Evolutionary conservation across 2,888 invertebrate species (phyloP), one percentile per base, ranked within the genome.

Genomic region (Choristoneura rosaceana): DNA sequence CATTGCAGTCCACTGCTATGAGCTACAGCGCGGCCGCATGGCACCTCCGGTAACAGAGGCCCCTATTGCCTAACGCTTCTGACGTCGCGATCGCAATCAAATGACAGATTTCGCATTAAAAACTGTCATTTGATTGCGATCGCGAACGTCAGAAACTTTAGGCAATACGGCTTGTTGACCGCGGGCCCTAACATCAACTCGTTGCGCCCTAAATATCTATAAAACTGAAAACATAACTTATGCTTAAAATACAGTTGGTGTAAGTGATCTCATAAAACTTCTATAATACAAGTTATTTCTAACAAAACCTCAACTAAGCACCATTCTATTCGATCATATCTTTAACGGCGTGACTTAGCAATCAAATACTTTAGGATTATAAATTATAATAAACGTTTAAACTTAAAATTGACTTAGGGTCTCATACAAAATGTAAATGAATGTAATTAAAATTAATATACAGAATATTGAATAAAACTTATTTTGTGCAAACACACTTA

Each of bases 311-410:
- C 84, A 83, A 90, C 92, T 92, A 94, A 94, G 94, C 94, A 94
- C 94, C 94, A 92, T 92, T 93, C 91, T 93, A 93, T 94, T 94
- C 94, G 93, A 93, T 93, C 86, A 89, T 66, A 69, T 73, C 89
- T 87, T 90, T 91, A 90, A 88, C 86, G 78, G 82, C 81, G 87
- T 90, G 92, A 93, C 92, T 91, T 90, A 92, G 89, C 89, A 85
- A 87, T 90, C 87, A 91, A 66, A 91, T 91, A 92, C 90, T 91
- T 84, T 87, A 83, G 83, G 86, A 87, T 86, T 88, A 89, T 80
- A 78, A 87, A 87, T 86, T 88, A 89, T 80, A 78, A 87, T 86
- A 87, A 87, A 88, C 82, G 84, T 84, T 89, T 85, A 87, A 91
- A 90, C 87, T 87, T 90, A 91, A 87, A 82, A 82, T 81, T 90